These are phyloP conservation scores for Stegostoma tigrinum DNA, from an alignment of 2,113 vertebrate species.

Conservation along the genomic window DNA sequence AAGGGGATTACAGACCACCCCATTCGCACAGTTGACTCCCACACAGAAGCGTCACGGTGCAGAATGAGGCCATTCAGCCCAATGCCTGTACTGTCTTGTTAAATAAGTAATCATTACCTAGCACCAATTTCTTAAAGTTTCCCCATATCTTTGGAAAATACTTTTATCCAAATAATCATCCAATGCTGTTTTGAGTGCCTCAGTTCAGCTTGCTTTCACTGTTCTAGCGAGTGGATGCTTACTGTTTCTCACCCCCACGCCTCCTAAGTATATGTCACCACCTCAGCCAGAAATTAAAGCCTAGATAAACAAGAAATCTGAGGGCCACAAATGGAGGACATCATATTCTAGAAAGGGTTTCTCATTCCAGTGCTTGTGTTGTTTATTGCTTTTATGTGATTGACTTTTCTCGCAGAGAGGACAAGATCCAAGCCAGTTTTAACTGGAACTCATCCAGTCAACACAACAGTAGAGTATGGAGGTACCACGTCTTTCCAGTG, in stretches of 20 bases:
- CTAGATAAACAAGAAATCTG: neutral
- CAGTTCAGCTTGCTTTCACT: no score
- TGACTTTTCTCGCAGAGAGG: conserved; percentile 43
- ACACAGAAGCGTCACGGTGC: neutral
- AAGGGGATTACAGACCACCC: neutral
- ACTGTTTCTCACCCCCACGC: neutral
- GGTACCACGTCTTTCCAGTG: conserved; percentile 54
- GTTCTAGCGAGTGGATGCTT: no score
- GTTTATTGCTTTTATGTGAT: neutral
- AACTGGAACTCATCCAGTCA: conserved; percentile 51
- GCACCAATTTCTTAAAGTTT: no score
- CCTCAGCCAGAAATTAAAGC: neutral
- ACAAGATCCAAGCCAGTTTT: conserved; percentile 52
- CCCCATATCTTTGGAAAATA: no score
- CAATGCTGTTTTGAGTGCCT: no score
- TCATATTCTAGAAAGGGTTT: neutral
- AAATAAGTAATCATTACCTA: no score
- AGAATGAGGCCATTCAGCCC: no score
- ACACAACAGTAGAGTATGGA: conserved; percentile 53
- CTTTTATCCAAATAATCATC: no score
- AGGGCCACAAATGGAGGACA: neutral
- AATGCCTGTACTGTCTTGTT: no score
- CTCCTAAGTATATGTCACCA: neutral
- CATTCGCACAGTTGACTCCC: neutral
- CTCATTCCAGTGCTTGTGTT: neutral